Conservation (phyloP, 1,140 invertebrate species). For the Adelges cooleyi region DNA sequence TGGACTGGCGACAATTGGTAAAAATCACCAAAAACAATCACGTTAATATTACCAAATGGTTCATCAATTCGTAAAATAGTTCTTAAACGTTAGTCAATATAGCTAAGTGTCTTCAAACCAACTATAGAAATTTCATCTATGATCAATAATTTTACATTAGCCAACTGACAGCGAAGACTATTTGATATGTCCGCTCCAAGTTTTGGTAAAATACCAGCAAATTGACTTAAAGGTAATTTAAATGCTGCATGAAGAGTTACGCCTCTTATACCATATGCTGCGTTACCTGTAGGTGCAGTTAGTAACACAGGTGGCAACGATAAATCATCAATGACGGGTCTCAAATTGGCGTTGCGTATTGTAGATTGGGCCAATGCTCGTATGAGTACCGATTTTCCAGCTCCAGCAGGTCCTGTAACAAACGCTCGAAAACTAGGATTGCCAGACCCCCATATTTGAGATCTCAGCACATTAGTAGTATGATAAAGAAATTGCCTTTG, state of each 20-base stretch:
- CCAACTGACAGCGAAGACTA: slow-evolving; percentile 31
- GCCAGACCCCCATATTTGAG: background rate
- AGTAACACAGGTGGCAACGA: background rate
- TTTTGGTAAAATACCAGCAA: background rate
- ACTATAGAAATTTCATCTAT: slow-evolving; percentile 39
- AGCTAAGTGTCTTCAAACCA: slow-evolving; percentile 32
- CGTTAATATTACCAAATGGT: slow-evolving; percentile 28
- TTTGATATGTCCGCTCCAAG: background rate
- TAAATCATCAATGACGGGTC: background rate
- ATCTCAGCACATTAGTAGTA: background rate
- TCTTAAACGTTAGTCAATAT: slow-evolving; percentile 34
- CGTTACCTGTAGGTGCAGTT: background rate
- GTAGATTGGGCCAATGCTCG: background rate
- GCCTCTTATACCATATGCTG: background rate
- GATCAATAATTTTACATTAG: slow-evolving; percentile 35
- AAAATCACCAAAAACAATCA: slow-evolving; percentile 34
- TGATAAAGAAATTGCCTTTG: background rate
- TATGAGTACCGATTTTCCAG: background rate
- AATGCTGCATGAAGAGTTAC: background rate
- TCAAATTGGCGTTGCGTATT: background rate
- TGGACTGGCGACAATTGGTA: slow-evolving; percentile 35
- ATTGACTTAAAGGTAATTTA: background rate
- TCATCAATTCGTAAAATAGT: slow-evolving; percentile 34
- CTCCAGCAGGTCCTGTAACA: background rate
- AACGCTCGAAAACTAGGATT: background rate